Percentiles rank a stretch among this genome's conserved stretches.
These are phyloP conservation scores for Acropora yongei DNA, from an alignment of 64 coral and sea anemone species.

Conservation along the genomic window DNA sequence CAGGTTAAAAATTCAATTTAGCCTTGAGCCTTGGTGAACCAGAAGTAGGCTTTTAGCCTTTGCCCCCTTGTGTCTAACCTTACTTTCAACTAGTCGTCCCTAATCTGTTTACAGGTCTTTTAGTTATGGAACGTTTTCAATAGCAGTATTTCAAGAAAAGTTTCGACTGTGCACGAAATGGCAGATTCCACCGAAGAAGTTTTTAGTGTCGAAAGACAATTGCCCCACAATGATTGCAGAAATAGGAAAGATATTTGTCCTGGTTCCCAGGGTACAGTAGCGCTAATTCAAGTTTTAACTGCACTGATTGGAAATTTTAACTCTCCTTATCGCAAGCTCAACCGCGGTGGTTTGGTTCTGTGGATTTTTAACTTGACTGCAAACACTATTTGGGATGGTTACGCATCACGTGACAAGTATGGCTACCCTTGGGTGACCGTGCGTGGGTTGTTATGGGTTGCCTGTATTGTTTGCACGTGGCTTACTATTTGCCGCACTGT, in stretches of 20 bases:
- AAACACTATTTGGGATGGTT: constrained; percentile 40
- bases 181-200: neutral
- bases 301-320: constrained; percentile 62
- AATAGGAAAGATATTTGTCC: neutral
- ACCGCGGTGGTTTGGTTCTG: constrained; percentile 18
- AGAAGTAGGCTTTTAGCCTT: too few species aligned
- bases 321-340: constrained; percentile 12
- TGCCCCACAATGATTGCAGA: neutral
- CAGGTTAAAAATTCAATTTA: too few species aligned
- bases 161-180: neutral
- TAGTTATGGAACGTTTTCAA: neutral
- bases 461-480: constrained; percentile 32
- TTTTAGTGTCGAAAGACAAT: neutral
- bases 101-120: neutral
- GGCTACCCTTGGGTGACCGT: constrained; percentile 38
- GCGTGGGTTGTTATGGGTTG: constrained; percentile 28
- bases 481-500: constrained; percentile 37
- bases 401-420: constrained; percentile 50
- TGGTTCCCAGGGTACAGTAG: neutral
- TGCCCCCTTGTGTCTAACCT: too few species aligned
- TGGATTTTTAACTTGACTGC: constrained; percentile 42
- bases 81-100: too few species aligned
- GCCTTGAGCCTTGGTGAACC: too few species aligned
- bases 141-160: neutral
- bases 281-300: constrained; percentile 31